Evolutionary conservation across 1,140 invertebrate species (phyloP).

Genomic region (Babylonia areolata): DNA sequence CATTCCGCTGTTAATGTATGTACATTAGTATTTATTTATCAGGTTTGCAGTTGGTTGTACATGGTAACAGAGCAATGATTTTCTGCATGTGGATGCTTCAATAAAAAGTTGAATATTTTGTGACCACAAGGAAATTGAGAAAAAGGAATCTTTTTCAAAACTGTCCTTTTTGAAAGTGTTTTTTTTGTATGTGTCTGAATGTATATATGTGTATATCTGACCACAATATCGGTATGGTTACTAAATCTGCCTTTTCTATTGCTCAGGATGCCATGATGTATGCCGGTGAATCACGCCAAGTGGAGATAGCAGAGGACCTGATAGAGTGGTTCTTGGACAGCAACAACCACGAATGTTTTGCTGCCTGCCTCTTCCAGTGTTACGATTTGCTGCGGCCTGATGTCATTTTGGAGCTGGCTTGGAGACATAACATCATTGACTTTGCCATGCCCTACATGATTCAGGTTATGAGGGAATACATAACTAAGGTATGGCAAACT

Average conservation of each 20-base stretch:
- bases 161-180: no score
- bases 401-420: slow-evolving; percentile 97
- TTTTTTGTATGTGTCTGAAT: no score
- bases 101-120: no score
- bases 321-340: slow-evolving; percentile 98
- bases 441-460: slow-evolving; percentile 99
- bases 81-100: no score
- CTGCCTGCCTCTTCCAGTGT: slow-evolving; percentile 98
- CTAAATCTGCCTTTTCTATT: slow-evolving; percentile 88
- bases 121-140: no score
- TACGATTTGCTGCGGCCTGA: slow-evolving; percentile 99
- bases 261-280: slow-evolving; percentile 98
- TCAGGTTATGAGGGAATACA: slow-evolving; percentile 82
- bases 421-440: slow-evolving; percentile 99
- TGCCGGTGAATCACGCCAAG: slow-evolving; percentile 96
- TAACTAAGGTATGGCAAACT: slow-evolving; percentile 68
- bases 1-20: no score
- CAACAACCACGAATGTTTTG: slow-evolving; percentile 97
- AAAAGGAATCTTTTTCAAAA: no score
- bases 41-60: no score
- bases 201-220: no score
- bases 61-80: no score
- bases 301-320: slow-evolving; percentile 97
- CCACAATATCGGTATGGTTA: no score
- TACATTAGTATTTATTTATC: no score